phyloP scores from a whole-genome alignment of 2,888 invertebrate genomes.

The Asteroscopus sphinx region DNA sequence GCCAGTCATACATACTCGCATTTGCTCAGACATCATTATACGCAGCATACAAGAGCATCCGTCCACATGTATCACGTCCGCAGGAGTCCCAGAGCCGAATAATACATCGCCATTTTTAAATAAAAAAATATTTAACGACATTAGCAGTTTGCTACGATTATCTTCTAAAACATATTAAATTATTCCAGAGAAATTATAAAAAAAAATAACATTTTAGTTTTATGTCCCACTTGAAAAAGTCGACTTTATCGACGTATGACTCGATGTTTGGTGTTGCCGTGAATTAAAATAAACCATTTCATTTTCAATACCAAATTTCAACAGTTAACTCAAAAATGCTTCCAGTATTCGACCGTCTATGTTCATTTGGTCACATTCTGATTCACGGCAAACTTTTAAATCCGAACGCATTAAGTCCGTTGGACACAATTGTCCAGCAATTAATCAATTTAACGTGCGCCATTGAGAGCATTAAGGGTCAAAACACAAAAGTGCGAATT shows the following conservation, averaged over 20 bases:
- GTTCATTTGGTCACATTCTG: conserved; percentile 5
- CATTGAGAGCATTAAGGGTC: too few relatives aligned
- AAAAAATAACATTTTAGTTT: conserved; percentile 27
- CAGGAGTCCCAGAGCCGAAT: conserved; percentile 62
- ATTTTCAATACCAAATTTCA: neutral
- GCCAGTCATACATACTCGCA: conserved; percentile 59
- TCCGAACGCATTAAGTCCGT: conserved; percentile 45
- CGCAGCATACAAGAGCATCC: conserved; percentile 54
- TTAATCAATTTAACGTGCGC: conserved; percentile 49
- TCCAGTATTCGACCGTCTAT: too few relatives aligned
- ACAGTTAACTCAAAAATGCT: too few relatives aligned
- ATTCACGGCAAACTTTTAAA: neutral
- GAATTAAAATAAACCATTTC: conserved; percentile 21
- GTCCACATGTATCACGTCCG: conserved; percentile 63
- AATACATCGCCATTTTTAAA: conserved; percentile 60
- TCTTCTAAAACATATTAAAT: conserved; percentile 1
- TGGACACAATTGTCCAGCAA: conserved; percentile 72
- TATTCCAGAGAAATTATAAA: conserved; percentile 20
- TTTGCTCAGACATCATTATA: conserved; percentile 57
- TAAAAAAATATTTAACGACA: conserved; percentile 10
- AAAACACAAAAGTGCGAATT: too few relatives aligned
- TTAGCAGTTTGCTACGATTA: conserved; percentile 11
- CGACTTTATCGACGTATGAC: neutral
- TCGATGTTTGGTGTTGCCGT: conserved; percentile 1
- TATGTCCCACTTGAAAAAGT: neutral